These are phyloP conservation scores for Diplogasteroides magnus DNA, from an alignment of 1,140 invertebrate species.

Conservation along the genomic window DNA sequence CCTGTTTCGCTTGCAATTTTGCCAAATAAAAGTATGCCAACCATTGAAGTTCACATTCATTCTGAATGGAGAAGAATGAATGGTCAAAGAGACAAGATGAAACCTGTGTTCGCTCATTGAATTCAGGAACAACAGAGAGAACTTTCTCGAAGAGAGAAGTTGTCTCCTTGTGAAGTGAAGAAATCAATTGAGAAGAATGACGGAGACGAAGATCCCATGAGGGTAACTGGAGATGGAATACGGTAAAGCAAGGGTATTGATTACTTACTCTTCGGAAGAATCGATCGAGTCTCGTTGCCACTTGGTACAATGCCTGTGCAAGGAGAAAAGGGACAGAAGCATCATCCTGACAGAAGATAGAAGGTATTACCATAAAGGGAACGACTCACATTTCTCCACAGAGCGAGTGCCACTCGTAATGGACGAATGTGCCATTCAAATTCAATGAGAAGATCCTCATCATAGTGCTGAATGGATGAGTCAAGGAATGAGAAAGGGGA, in stretches of 20 bases:
- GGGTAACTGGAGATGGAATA: not conserved
- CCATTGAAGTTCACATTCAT: not conserved
- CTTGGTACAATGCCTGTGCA: not conserved
- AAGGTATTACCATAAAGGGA: too few species aligned
- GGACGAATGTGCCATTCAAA: not conserved
- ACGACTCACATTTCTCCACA: not conserved
- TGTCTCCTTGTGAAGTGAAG: too few species aligned
- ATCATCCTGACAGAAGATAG: not conserved
- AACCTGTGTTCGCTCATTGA: not conserved
- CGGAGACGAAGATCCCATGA: not conserved
- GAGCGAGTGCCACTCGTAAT: not conserved
- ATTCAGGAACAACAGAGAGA: not conserved
- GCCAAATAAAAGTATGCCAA: not conserved
- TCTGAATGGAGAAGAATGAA: too few species aligned
- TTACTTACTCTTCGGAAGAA: not conserved
- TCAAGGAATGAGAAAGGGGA: not conserved
- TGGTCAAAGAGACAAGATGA: too few species aligned
- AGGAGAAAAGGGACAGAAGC: not conserved
- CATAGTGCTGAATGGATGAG: not conserved
- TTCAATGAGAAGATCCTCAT: not conserved
- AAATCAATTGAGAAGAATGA: too few species aligned
- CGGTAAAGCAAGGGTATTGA: not conserved
- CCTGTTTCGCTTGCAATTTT: not conserved
- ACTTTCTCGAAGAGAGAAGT: not conserved
- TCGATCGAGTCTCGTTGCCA: not conserved